A percentile compares a stretch with the other conserved stretches of the same genome.
Conservation (phyloP, 2,113 vertebrate genomes). For the Monarcha castaneiventris region DNA sequence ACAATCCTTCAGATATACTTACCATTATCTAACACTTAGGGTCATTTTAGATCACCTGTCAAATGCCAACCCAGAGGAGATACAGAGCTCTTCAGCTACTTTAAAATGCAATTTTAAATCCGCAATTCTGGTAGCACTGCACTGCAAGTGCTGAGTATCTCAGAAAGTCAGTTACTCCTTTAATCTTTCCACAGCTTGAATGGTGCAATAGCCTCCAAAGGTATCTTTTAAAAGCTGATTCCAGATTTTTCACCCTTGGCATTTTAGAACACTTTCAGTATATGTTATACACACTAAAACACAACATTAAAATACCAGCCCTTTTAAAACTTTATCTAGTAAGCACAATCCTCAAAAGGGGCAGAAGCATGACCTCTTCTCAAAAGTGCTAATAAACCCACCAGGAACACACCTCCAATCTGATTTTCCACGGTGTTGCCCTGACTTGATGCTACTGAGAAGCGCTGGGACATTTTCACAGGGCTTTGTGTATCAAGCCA, state of each 20-base stretch:
- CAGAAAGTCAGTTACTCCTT: neutral
- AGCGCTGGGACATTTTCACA: neutral
- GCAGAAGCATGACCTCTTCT: neutral
- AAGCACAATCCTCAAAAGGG: neutral
- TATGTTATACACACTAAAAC: neutral
- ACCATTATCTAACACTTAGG: neutral
- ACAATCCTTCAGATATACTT: neutral
- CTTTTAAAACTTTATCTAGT: neutral
- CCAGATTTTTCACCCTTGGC: neutral
- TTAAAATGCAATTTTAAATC: neutral
- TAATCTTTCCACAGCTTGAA: neutral
- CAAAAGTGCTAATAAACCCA: neutral
- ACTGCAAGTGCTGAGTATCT: neutral
- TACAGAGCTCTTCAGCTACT: neutral
- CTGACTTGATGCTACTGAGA: neutral
- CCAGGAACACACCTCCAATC: neutral
- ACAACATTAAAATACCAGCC: neutral
- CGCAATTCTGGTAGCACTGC: neutral
- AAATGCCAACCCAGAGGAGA: neutral
- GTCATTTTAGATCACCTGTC: neutral
- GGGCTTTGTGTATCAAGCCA: neutral
- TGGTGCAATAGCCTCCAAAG: neutral
- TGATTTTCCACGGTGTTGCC: neutral
- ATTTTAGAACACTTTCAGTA: neutral
- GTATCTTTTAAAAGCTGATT: neutral